Evolutionary conservation across 2,888 invertebrate species (phyloP), one percentile per base, ranked within the genome.

Genomic region (Chloroclystis v-ata): DNA sequence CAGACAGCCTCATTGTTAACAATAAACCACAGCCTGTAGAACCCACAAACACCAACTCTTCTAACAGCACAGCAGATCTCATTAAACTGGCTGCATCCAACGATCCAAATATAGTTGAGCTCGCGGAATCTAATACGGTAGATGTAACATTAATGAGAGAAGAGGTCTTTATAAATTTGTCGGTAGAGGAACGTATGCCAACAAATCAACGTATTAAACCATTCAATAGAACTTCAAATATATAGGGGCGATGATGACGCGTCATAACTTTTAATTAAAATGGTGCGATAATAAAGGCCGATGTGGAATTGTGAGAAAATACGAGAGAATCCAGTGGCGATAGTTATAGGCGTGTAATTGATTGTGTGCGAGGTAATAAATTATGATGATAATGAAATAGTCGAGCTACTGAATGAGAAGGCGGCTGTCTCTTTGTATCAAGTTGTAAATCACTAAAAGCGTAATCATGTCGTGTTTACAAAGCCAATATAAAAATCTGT

Each of bases 181-280:
- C 72, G 72, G 67, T 65, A 61, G 64, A 68, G 76, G 78, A 76
- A 74, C 71, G 70, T 76, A 71, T 61, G 72, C 69, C 67, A 75
- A 80, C 81, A 81, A 78, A 80, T 82, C 78, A 80, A 77, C 73
- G 73, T 62, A 70, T 75, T 67, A 69, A 59, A 59, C 60, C 61
- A 57, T 62, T 69, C 69, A 67, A 73, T 72, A 67, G 67, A 62
- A 59, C 69, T 73, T 67, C 63, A 57, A 58, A 59, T 63, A 67
- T 61, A 61, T 67, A 67, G 70, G 72, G 75, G 77, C 74, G 64
- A 70, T 56, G 65, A 61, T 72, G 77, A 78, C 73, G 80, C 75
- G 79, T 85, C 84, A 85, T 82, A 83, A 79, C 68, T 85, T 85
- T 85, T 83, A 83, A 87, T 87, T 84, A 80, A 79, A 82, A 78